Base-by-base conservation (phyloP, 2,113 vertebrate genomes). In the Dipodomys spectabilis region DNA sequence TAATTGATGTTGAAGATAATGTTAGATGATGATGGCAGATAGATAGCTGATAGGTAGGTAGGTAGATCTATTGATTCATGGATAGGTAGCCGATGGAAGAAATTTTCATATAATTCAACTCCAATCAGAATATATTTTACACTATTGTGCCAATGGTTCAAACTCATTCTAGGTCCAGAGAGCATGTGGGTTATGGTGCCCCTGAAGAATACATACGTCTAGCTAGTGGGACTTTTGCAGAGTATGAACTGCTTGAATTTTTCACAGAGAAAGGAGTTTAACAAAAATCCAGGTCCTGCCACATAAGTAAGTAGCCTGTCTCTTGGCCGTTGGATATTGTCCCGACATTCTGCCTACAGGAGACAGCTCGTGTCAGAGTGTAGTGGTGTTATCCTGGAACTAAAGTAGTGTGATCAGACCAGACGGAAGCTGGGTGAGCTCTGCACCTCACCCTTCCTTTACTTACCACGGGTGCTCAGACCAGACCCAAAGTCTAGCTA, bases 51-150 rank as follows among this genome's bases (percentile, higher is more conserved):
- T 62, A 62, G 60, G 60, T 62, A 62, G 4, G 16, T 62, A 62
- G 60, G 20, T 62, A 49, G 9, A 39, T 39, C 39, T 39, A 39
- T 12, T 49, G 49, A 49, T 49, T 49, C 9, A 49, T 49, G 12
- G 49, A 49, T 49, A 49, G 49, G 49, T 49, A 64, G 23, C 8
- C 4, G 8, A 25, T 64, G 23, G 19, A 23, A 23, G 19, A 65
- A 77, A 86, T 86, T 94, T 80, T 86, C 62, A 75, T 6, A 86
- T 18, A 81, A 91, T 94, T 91, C 25, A 80, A 73, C 13, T 64
- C 10, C 27, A 82, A 11, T 83, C 23, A 94, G 95, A 92, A 72
- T 82, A 19, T 11, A 2, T 82, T 90, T 90, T 73, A 1, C 7
- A 39, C 23, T 73, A 67, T 88, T 73, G 64, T 53, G 44, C 68